Evolutionary conservation across 1,140 invertebrate genomes (phyloP), one percentile per base, ranked within the genome.

Genomic region (Scaptomyza hsui): DNA sequence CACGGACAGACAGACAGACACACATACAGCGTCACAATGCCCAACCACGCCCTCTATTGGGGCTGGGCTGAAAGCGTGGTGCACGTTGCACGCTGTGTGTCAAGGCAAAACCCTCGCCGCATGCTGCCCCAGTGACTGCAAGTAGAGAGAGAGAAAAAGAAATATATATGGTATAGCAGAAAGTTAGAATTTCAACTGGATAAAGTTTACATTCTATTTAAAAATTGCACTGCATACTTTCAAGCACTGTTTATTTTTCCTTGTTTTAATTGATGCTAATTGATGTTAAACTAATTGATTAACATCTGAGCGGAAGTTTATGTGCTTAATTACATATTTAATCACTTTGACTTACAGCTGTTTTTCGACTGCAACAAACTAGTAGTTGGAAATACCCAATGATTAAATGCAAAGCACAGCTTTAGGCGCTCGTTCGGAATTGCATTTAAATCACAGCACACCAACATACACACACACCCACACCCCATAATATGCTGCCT

Each of bases 21-120:
- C 35, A 15, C 51, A 18, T 35, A 35, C 35, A 39, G 3, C 51
- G 51, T 24, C 51, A 37, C 18, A 10, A 19, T 24, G 51, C 15
- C 3, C 26, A 19, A 18, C 32, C 68, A 55, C 39, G 29, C 39
- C 49, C 51, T 65, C 60, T 81, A 81, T 57, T 61, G 77, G 44
- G 71, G 70, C 65, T 74, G 68, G 47, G 56, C 53, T 59, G 47
- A 47, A 18, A 70, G 65, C 65, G 73, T 70, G 53, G 19, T 61
- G 49, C 56, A 51, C 52, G 59, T 52, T 49, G 62, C 74, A 26
- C 75, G 57, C 70, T 74, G 69, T 48, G 41, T 42, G 55, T 61
- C 77, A 63, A 76, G 63, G 57, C 68, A 55, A 61, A 63, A 52
- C 55, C 44, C 37, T 32, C 61, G 47, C 82, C 68, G 81, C 81